Percentiles rank a stretch among this genome's conserved stretches.
Conservation (phyloP, 2,888 invertebrate genomes). For the Himalopsyche japonica region DNA sequence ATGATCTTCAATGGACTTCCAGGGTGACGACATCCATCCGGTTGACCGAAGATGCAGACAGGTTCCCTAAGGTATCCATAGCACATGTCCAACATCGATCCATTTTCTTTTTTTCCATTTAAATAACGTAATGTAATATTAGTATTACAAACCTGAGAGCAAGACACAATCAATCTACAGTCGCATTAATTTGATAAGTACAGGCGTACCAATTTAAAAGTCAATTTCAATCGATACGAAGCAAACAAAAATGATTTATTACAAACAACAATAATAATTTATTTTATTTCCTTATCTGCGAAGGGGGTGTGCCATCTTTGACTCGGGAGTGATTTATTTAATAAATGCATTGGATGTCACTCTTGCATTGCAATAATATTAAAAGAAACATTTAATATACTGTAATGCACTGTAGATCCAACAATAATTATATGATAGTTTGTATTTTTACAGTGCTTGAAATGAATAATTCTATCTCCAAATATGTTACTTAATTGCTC, state of each 20-base stretch:
- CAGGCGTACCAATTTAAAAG: conserved; percentile 32
- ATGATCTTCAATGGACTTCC: too few relatives aligned
- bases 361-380: neutral
- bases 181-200: conserved; percentile 34
- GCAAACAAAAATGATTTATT: conserved; percentile 33
- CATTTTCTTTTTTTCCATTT: too few relatives aligned
- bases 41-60: too few relatives aligned
- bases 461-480: too few relatives aligned
- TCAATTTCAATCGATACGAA: conserved; percentile 36
- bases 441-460: too few relatives aligned
- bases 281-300: neutral
- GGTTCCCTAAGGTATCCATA: too few relatives aligned
- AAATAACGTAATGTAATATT: neutral
- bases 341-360: neutral
- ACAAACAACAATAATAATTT: conserved; percentile 16
- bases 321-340: conserved; percentile 17
- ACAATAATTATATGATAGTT: too few relatives aligned
- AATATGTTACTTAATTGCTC: too few relatives aligned
- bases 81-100: too few relatives aligned
- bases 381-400: neutral
- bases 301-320: conserved; percentile 17
- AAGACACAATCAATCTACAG: neutral
- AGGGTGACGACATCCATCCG: too few relatives aligned
- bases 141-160: neutral
- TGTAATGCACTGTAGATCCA: neutral